These are phyloP conservation scores for Ailurus styani DNA, from an alignment of 2,113 vertebrate genomes.

Conservation along the genomic window DNA sequence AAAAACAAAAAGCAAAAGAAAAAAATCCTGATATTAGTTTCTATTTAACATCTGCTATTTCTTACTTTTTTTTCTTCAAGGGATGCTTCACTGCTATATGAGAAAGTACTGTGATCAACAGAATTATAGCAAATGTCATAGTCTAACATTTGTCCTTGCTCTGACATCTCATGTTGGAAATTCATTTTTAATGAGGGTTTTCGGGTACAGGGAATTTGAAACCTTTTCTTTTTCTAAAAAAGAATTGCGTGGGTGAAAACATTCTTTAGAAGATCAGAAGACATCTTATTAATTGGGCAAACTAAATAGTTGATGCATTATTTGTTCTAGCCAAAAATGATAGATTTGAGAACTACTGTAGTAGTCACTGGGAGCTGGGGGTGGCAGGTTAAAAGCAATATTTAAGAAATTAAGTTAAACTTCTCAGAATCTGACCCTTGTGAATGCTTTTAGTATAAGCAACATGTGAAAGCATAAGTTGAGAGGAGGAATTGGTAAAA, in stretches of 20 bases:
- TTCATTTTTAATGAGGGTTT: constrained; percentile 74
- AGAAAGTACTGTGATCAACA: constrained; percentile 58
- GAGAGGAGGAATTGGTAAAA: constrained; percentile 47
- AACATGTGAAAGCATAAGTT: constrained; percentile 45
- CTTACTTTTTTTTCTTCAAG: neutral
- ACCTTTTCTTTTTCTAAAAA: constrained; percentile 26
- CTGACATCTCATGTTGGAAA: constrained; percentile 61
- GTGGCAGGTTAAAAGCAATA: constrained; percentile 68
- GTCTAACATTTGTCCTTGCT: constrained; percentile 22
- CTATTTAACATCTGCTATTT: constrained; percentile 33
- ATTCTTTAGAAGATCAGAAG: constrained; percentile 67
- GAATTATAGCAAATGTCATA: constrained; percentile 23
- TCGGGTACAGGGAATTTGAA: constrained; percentile 44
- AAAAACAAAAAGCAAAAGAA: neutral
- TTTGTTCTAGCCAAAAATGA: constrained; percentile 43
- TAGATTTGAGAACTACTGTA: constrained; percentile 56
- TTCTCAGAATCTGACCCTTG: constrained; percentile 74
- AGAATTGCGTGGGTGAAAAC: constrained; percentile 51
- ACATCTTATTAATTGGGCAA: constrained; percentile 52
- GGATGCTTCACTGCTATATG: constrained; percentile 53
- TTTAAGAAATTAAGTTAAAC: constrained; percentile 75
- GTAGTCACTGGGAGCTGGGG: constrained; percentile 19
- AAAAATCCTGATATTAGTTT: neutral
- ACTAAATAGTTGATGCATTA: constrained; percentile 51
- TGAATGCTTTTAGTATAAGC: constrained; percentile 65